Conservation (phyloP, 2,113 vertebrate genomes). For the Harpagus bidentatus region DNA sequence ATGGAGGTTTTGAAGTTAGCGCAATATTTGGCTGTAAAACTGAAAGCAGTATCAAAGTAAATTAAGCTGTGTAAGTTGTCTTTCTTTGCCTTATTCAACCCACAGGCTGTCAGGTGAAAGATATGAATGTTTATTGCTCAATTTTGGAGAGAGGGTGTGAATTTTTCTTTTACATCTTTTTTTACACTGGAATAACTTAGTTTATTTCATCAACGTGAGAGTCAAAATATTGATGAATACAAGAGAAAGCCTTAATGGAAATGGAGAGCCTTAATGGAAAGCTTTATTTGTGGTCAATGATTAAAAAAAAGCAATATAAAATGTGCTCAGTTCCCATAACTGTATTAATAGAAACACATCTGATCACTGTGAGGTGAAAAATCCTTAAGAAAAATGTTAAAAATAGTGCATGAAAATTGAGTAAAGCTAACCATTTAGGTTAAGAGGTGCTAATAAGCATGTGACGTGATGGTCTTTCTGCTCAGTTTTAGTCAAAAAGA, state of each 20-base stretch:
- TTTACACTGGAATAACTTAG: background rate
- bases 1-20: background rate
- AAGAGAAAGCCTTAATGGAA: background rate
- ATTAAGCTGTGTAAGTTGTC: background rate
- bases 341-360: background rate
- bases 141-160: background rate
- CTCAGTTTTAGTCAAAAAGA: background rate
- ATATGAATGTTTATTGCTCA: background rate
- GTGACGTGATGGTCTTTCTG: background rate
- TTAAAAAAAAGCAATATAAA: background rate
- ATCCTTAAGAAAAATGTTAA: background rate
- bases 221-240: background rate
- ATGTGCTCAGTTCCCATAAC: background rate
- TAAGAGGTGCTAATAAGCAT: background rate
- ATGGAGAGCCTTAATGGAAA: background rate
- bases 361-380: background rate
- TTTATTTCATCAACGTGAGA: background rate
- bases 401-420: background rate
- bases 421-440: background rate
- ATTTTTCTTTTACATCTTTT: background rate
- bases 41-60: background rate
- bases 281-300: background rate
- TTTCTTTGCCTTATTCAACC: background rate
- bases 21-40: background rate
- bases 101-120: background rate